Evolutionary conservation across 2,888 invertebrate genomes (phyloP).

Genomic region (Digitonthophagus gazella): DNA sequence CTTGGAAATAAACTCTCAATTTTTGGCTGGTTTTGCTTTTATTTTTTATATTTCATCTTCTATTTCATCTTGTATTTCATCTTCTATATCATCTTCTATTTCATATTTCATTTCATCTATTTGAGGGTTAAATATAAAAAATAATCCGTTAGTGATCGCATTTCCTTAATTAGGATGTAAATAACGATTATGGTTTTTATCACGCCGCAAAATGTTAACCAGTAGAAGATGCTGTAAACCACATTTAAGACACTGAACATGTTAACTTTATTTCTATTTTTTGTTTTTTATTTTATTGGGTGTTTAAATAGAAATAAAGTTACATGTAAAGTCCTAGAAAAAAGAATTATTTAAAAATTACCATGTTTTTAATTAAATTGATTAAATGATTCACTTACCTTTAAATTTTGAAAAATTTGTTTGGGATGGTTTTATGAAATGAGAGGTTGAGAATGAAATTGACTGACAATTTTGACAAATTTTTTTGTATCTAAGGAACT

Average conservation of each 20-base stretch:
- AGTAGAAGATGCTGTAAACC: constrained; percentile 1
- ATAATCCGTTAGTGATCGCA: background rate
- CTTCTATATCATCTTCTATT: background rate
- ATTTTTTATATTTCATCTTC: background rate
- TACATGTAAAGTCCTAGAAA: too few species aligned
- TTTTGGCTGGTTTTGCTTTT: background rate
- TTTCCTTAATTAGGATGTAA: constrained; percentile 1
- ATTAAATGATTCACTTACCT: too few species aligned
- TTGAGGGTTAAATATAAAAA: constrained; percentile 8
- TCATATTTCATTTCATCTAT: background rate
- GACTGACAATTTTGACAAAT: too few species aligned
- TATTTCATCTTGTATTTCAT: constrained; percentile 9
- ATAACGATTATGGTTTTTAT: constrained; percentile 4
- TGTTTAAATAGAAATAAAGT: too few species aligned
- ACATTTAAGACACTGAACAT: background rate
- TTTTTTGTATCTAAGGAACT: too few species aligned
- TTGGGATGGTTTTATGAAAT: too few species aligned
- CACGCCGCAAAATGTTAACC: constrained; percentile 5
- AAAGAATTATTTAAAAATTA: too few species aligned
- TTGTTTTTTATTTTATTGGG: too few species aligned
- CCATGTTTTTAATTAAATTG: too few species aligned
- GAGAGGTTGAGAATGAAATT: too few species aligned
- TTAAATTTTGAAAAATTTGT: too few species aligned
- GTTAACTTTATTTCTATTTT: background rate
- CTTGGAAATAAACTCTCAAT: background rate